Conservation (phyloP, 2,888 invertebrate species). For the Odontocolon sp. region DNA sequence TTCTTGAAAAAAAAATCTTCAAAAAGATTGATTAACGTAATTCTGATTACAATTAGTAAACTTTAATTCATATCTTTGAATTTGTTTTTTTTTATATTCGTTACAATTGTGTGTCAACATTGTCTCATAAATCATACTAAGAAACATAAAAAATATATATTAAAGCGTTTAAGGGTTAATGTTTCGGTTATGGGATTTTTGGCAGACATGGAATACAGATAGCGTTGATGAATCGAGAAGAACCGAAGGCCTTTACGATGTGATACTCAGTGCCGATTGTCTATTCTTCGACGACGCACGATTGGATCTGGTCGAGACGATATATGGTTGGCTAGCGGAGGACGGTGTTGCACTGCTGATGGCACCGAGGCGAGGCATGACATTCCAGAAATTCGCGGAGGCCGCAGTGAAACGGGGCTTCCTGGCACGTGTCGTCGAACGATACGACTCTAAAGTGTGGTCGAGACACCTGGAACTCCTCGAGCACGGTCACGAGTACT, state of each 20-base stretch:
- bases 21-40: too few relatives aligned
- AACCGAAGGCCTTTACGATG: slow-evolving; percentile 84
- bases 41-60: too few relatives aligned
- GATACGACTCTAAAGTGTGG: slow-evolving; percentile 87
- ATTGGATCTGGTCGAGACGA: slow-evolving; percentile 85
- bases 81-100: too few relatives aligned
- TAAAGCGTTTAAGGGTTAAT: not conserved
- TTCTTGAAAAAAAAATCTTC: too few relatives aligned
- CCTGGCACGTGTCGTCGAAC: slow-evolving; percentile 82
- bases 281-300: slow-evolving; percentile 90
- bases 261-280: slow-evolving; percentile 90
- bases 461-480: slow-evolving; percentile 85
- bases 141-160: not conserved
- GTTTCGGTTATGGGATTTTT: slow-evolving; percentile 28
- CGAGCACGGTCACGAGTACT: slow-evolving; percentile 84
- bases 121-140: not conserved
- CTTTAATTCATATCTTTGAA: too few relatives aligned
- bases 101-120: too few relatives aligned
- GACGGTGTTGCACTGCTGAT: slow-evolving; percentile 87
- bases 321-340: slow-evolving; percentile 84
- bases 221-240: slow-evolving; percentile 71
- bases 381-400: slow-evolving; percentile 86
- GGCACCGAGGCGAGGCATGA: slow-evolving; percentile 89
- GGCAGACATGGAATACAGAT: slow-evolving; percentile 77
- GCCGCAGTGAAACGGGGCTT: slow-evolving; percentile 85